Conservation (phyloP, 2,888 invertebrate species). For the Pharmacophagus antenor region DNA sequence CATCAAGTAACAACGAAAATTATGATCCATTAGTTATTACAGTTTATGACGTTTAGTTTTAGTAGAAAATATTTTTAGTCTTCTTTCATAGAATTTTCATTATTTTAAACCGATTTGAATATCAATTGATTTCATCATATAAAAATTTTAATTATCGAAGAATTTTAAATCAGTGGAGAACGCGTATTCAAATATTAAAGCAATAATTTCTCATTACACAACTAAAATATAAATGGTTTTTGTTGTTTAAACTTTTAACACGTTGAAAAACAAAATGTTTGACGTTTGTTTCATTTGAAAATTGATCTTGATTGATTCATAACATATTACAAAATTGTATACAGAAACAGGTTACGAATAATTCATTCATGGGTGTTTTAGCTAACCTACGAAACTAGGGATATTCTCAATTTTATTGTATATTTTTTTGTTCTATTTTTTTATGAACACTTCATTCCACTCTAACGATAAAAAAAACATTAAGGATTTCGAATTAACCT, state of each 20-base stretch:
- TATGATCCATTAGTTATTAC: too few relatives aligned
- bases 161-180: neutral
- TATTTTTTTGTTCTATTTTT: too few relatives aligned
- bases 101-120: too few relatives aligned
- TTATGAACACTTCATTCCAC: too few relatives aligned
- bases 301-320: slow-evolving; percentile 1
- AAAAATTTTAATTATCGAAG: neutral
- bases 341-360: neutral
- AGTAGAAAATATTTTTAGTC: too few relatives aligned
- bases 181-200: slow-evolving; percentile 7
- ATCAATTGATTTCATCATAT: neutral
- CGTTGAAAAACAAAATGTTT: slow-evolving; percentile 9
- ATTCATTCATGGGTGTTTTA: neutral
- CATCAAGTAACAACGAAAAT: too few relatives aligned
- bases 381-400: too few relatives aligned
- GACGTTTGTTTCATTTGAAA: neutral
- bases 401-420: too few relatives aligned
- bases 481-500: too few relatives aligned
- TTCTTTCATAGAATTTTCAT: too few relatives aligned
- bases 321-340: neutral
- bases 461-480: too few relatives aligned
- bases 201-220: slow-evolving; percentile 14
- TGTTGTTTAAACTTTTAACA: slow-evolving; percentile 13
- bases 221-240: neutral
- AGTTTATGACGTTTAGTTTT: too few relatives aligned